Conservation (phyloP, 1,140 invertebrate genomes). For the Eulimnadia texana region DNA sequence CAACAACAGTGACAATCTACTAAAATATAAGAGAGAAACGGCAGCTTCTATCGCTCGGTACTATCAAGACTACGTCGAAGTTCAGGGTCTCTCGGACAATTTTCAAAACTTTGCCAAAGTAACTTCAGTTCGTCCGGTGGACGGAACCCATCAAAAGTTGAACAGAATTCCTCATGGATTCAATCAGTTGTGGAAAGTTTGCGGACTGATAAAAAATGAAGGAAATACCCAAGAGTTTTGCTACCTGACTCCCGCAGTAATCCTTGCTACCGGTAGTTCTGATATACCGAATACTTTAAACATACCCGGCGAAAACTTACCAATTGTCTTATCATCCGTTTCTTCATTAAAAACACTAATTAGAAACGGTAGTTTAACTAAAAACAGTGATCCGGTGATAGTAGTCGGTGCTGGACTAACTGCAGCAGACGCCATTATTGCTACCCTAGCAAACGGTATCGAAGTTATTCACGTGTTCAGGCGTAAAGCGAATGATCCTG, state of each 20-base stretch:
- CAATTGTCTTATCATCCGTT: conserved; percentile 37
- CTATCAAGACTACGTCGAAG: conserved; percentile 57
- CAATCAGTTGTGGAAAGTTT: not conserved
- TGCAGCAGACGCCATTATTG: conserved; percentile 71
- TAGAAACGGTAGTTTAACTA: too few relatives aligned
- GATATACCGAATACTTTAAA: conserved; percentile 57
- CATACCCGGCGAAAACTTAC: conserved; percentile 41
- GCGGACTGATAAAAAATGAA: too few relatives aligned
- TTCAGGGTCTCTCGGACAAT: conserved; percentile 40
- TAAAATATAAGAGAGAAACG: conserved; percentile 41
- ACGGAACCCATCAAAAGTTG: not conserved
- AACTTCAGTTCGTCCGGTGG: conserved; percentile 32
- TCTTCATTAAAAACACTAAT: conserved; percentile 21
- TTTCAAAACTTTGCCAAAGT: conserved; percentile 46
- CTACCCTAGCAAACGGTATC: conserved; percentile 42
- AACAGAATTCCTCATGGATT: conserved; percentile 21
- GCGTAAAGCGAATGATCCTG: conserved; percentile 36
- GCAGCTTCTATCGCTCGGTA: conserved; percentile 59
- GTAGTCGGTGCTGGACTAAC: conserved; percentile 71
- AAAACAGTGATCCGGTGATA: conserved; percentile 40
- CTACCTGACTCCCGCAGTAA: conserved; percentile 36
- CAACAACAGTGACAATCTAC: conserved; percentile 1
- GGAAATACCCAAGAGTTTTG: not conserved
- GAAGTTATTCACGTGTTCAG: conserved; percentile 60
- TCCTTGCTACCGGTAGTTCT: conserved; percentile 63